A percentile compares a stretch with the other conserved stretches of the same genome.
phyloP scores from a whole-genome alignment of 2,797 vertebrate species.

The Girardinus metallicus region DNA sequence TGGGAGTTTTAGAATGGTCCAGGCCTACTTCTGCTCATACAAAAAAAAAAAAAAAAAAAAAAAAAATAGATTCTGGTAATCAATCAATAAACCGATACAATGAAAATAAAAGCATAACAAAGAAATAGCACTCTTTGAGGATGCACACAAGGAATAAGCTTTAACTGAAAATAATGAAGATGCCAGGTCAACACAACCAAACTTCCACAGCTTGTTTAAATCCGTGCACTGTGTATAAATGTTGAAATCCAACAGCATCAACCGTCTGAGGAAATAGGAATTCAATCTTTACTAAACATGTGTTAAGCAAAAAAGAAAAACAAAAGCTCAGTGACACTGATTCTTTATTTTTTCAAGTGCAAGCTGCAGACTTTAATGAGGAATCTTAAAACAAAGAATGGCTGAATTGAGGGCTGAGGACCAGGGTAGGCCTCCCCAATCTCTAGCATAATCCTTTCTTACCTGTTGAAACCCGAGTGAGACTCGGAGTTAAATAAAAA shows the following conservation, averaged over 20 bases:
- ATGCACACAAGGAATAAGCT: neutral
- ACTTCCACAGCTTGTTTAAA: neutral
- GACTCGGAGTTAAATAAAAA: neutral
- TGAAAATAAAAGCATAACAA: neutral
- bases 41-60: too few relatives aligned
- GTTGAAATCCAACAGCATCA: neutral
- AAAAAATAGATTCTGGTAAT: neutral
- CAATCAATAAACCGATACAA: neutral
- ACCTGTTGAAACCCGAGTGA: conserved; percentile 18
- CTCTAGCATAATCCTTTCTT: conserved; percentile 18
- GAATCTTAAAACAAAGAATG: conserved; percentile 16
- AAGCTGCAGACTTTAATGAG: conserved; percentile 17
- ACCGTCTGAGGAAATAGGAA: neutral
- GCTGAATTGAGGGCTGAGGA: conserved; percentile 18
- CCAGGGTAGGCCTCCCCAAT: conserved; percentile 14
- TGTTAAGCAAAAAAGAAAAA: neutral
- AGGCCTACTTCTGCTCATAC: neutral
- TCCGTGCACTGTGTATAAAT: neutral
- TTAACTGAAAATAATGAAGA: neutral
- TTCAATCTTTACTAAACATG: neutral
- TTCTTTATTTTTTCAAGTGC: conserved; percentile 2
- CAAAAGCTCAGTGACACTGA: neutral
- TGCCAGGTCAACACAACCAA: neutral
- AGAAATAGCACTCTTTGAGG: neutral
- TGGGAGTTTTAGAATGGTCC: neutral